Conservation (phyloP, 2,888 invertebrate genomes). For the Coecobrya sp. region DNA sequence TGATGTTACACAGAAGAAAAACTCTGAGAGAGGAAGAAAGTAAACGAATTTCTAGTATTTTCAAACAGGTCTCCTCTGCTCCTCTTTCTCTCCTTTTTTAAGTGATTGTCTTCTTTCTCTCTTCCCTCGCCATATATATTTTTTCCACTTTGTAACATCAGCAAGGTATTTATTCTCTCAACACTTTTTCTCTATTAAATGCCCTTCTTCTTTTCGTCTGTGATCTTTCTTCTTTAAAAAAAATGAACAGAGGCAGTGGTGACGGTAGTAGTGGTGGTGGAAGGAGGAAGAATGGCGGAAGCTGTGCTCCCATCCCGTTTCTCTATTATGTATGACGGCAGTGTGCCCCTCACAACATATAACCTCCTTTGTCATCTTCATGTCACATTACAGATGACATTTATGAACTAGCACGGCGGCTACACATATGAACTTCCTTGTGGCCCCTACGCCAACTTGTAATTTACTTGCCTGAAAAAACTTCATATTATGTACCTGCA, state of each 20-base stretch:
- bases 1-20: constrained; percentile 19
- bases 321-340: constrained; percentile 69
- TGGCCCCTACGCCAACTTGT: constrained; percentile 59
- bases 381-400: constrained; percentile 79
- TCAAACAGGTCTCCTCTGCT: constrained; percentile 37
- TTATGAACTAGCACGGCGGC: constrained; percentile 73
- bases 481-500: background rate
- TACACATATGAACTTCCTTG: constrained; percentile 56
- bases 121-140: background rate
- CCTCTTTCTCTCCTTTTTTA: background rate
- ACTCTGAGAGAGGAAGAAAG: constrained; percentile 29
- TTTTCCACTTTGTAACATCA: constrained; percentile 13
- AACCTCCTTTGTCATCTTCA: constrained; percentile 80
- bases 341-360: constrained; percentile 63
- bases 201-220: constrained; percentile 1
- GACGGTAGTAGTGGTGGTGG: background rate
- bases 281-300: constrained; percentile 61
- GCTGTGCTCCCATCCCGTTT: constrained; percentile 58
- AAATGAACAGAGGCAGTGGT: background rate
- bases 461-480: constrained; percentile 41
- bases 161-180: constrained; percentile 57
- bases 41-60: constrained; percentile 44
- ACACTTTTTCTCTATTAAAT: constrained; percentile 54
- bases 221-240: background rate
- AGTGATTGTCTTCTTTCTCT: constrained; percentile 14